Conservation (phyloP, 2,797 vertebrate genomes). For the Falco columbarius region DNA sequence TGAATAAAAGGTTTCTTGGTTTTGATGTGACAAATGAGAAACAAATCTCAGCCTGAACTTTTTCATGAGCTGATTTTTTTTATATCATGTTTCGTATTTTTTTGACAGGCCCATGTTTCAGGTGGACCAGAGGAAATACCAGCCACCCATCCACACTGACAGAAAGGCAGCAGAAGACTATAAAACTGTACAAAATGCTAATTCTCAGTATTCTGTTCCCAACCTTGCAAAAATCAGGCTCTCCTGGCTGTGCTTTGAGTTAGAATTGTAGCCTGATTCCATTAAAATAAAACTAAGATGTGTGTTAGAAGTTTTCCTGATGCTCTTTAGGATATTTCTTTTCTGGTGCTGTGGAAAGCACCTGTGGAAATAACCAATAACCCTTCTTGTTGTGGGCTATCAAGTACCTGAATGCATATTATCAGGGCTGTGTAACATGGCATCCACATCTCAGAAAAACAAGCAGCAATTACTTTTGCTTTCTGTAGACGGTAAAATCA, state of each 20-base stretch:
- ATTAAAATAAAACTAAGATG: not conserved
- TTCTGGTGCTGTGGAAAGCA: not conserved
- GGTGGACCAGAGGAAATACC: not conserved
- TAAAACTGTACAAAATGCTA: not conserved
- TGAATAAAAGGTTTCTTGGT: slow-evolving; percentile 33
- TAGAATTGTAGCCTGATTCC: not conserved
- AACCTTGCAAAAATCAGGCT: not conserved
- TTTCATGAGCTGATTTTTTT: slow-evolving; percentile 34
- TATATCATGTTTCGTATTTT: not conserved
- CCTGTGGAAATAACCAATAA: not conserved
- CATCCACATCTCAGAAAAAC: not conserved
- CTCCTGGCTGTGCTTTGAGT: not conserved
- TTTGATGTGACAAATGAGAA: slow-evolving; percentile 56
- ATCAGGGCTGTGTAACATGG: not conserved
- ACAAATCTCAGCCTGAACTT: slow-evolving; percentile 43
- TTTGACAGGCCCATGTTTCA: not conserved
- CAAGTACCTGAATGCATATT: not conserved
- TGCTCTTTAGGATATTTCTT: not conserved
- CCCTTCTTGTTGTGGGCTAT: not conserved
- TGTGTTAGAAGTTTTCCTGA: not conserved
- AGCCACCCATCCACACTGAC: not conserved
- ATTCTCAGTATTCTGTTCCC: not conserved
- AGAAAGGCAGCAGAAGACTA: slow-evolving; percentile 8
- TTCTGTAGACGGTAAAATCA: not conserved
- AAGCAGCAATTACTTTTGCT: not conserved